Evolutionary conservation across 2,888 invertebrate genomes (phyloP), one percentile per base, ranked within the genome.

Genomic region (Dryobota labecula): DNA sequence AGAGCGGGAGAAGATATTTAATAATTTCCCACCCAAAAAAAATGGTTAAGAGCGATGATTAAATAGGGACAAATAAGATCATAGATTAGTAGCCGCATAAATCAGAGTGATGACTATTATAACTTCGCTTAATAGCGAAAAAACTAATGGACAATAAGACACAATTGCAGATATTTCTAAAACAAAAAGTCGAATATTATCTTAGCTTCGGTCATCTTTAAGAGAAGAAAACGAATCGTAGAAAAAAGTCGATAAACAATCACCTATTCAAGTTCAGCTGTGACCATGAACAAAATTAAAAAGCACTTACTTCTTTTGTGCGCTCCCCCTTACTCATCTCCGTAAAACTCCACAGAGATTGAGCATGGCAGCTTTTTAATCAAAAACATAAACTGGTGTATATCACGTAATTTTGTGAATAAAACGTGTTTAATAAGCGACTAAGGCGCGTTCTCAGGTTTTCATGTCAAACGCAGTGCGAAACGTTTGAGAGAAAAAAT

Each of bases 401-500:
- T 79, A 84, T 84, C 73, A 76, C 82, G 72, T 75, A 64, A 86
- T 85, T 84, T 76, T 70, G 43, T 73, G 83, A 84, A 86, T 81
- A 82, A 85, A 84, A 78, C 76, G 78, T 78, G 79, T 81, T 86
- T 85, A 86, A 86, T 86, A 87, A 87, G 69, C 64, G 76, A 63
- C 61, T 54, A 38, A 64, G 73, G 53, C 41, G 57, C 24, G 62
- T 76, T 68, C 73, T 73, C 84, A 85, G 85, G 83, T 84, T 86
- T 87, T 86, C 84, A 88, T 78, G 91, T 90, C 90, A 88, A 88
- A 90, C 75, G 79, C 90, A 90, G 82, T 63, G 76, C 61, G 69
- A 63, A 67, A 72, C 80, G 81, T 81, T 80, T 76, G 36, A 33
- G 30, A 68, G 30, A 76, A 84, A 76, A 70, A 80, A 74, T 20